These are phyloP conservation scores for Ochropacha duplaris DNA, from an alignment of 2,888 invertebrate species.

Conservation along the genomic window DNA sequence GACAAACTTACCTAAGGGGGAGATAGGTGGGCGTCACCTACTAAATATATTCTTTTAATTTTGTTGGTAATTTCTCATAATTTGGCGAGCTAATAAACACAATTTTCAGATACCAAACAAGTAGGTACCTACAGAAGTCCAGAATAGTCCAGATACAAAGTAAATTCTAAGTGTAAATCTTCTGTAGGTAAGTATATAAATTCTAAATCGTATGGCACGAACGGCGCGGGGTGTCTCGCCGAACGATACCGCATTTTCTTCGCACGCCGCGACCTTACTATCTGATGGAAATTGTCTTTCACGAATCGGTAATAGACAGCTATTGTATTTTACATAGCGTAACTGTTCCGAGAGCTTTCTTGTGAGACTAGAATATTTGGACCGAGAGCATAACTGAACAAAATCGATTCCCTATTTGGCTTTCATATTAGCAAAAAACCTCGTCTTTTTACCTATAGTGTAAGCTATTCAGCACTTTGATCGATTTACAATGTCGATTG, in stretches of 20 bases:
- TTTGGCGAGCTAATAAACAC: no score
- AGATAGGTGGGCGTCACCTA: no score
- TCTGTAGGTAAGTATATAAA: background rate
- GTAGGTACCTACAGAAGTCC: no score
- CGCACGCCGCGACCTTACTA: constrained; percentile 29
- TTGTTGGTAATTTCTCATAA: no score
- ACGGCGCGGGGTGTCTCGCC: background rate
- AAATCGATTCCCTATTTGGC: constrained; percentile 3
- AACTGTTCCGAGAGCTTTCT: constrained; percentile 23
- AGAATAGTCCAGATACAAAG: no score
- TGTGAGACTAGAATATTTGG: constrained; percentile 14
- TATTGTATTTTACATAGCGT: constrained; percentile 29
- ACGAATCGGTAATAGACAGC: constrained; percentile 61
- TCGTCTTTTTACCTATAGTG: background rate
- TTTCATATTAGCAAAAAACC: constrained; percentile 5
- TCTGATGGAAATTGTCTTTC: constrained; percentile 60
- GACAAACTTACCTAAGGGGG: no score
- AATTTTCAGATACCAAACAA: no score
- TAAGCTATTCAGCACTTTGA: background rate
- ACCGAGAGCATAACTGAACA: constrained; percentile 5
- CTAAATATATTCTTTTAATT: no score
- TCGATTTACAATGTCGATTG: background rate
- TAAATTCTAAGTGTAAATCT: no score
- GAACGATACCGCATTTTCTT: constrained; percentile 23
- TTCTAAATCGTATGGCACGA: background rate